A percentile compares a stretch with the other conserved stretches of the same genome.
Evolutionary conservation across 2,888 invertebrate species (phyloP).

Genomic region (Noctua comes): DNA sequence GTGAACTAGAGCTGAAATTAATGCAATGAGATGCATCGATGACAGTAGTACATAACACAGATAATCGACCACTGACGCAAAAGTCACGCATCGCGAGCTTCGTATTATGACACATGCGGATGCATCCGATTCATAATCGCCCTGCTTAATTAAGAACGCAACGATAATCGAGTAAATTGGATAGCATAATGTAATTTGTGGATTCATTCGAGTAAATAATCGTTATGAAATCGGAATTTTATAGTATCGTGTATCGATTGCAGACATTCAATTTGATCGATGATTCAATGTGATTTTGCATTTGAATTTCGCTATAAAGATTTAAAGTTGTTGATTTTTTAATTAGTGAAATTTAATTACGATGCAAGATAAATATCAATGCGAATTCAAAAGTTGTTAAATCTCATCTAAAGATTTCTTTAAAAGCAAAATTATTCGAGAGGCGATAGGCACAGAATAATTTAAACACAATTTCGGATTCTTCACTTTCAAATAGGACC

Average conservation of each 20-base stretch:
- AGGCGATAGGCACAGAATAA: conserved; percentile 36
- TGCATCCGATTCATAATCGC: conserved; percentile 55
- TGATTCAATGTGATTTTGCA: conserved; percentile 18
- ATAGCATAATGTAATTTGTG: conserved; percentile 43
- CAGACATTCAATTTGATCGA: conserved; percentile 23
- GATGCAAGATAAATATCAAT: conserved; percentile 23
- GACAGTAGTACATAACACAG: conserved; percentile 56
- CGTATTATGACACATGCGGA: conserved; percentile 70
- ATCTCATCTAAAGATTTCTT: conserved; percentile 31
- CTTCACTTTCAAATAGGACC: conserved; percentile 49
- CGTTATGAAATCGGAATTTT: conserved; percentile 45
- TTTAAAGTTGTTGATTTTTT: conserved; percentile 8
- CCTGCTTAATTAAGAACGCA: conserved; percentile 50
- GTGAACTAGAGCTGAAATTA: conserved; percentile 39
- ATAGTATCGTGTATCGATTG: conserved; percentile 13
- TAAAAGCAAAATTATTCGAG: conserved; percentile 36
- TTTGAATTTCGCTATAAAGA: conserved; percentile 5
- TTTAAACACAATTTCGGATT: conserved; percentile 35
- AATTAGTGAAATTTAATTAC: conserved; percentile 34
- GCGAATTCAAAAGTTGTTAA: conserved; percentile 2
- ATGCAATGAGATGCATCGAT: conserved; percentile 47
- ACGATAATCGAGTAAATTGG: conserved; percentile 43
- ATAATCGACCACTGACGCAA: conserved; percentile 58
- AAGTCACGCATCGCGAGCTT: conserved; percentile 49
- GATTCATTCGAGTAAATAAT: conserved; percentile 49